Base-by-base conservation (phyloP, 2,888 invertebrate species). In the Agrotis exclamationis region DNA sequence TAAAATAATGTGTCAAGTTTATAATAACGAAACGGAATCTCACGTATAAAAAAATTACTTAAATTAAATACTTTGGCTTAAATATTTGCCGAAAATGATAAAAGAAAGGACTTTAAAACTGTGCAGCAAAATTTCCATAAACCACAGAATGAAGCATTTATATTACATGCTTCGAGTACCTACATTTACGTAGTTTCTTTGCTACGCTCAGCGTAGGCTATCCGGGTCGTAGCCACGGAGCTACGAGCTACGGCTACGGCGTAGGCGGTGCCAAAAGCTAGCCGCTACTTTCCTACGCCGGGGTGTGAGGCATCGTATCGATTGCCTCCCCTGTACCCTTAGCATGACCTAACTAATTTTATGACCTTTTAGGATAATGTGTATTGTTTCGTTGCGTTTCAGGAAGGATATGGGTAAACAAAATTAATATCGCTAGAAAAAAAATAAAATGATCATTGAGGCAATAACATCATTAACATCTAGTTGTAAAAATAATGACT, bases 211-310 rank as follows among this genome's bases (percentile, higher is more conserved):
- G 50, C 75, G 80, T 76, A 79, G 77, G 82, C 76, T 80, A 82
- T 83, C 69, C 79, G 78, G 66, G 74, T 80, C 80, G 86, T 84
- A 81, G 83, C 69, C 54, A 47, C 68, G 58, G 64, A 71, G 78
- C 86, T 88, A 88, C 87, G 85, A 68, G 84, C 89, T 88, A 89
- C 74, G 53, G 63, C 74, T 71, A 71, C 87, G 88, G 79, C 88
- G 90, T 91, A 93, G 92, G 89, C 89, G 92, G 88, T 88, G 89
- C 89, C 88, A 91, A 90, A 86, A 91, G 89, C 87, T 92, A 91
- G 90, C 91, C 88, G 84, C 87, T 91, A 89, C 87, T 91, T 88
- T 86, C 85, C 81, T 80, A 84, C 85, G 73, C 71, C 82, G 88
- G 90, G 88, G 91, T 88, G 89, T 88, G 90, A 87, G 89, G 88